Percentiles rank a stretch among this genome's conserved stretches.
phyloP scores from a whole-genome alignment of 2,888 invertebrate species.

The Steinernema scapterisci region DNA sequence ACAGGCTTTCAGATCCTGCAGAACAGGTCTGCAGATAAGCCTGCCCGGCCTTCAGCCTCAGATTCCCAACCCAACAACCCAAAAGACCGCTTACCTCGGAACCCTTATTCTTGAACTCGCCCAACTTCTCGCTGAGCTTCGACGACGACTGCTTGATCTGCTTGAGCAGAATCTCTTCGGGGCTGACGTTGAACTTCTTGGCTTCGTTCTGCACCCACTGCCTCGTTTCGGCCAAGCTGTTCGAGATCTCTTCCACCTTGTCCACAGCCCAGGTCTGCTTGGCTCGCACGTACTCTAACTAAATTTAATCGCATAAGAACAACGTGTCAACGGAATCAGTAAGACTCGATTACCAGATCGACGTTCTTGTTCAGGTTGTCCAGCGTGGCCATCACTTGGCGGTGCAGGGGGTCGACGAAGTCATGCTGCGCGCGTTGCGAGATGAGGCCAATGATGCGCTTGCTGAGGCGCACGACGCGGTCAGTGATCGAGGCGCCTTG shows the following conservation, averaged over 20 bases:
- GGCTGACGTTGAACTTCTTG: constrained; percentile 30
- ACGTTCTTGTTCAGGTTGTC: constrained; percentile 38
- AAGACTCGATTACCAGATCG: constrained; percentile 25
- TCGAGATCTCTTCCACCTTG: constrained; percentile 32
- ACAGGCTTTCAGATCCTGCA: no score
- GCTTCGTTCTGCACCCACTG: constrained; percentile 40
- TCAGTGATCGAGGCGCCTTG: constrained; percentile 37
- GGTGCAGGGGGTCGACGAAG: constrained; percentile 37
- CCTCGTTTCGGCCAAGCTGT: constrained; percentile 28
- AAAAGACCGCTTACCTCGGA: not conserved
- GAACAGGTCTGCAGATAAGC: no score
- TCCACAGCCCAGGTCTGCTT: constrained; percentile 36
- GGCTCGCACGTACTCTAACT: constrained; percentile 33
- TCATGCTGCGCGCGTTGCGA: constrained; percentile 34
- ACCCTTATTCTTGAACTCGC: constrained; percentile 31
- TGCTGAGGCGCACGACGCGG: constrained; percentile 38
- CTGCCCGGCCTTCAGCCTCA: no score
- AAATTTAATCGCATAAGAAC: not conserved
- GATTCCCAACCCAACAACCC: no score
- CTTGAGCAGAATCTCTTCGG: constrained; percentile 39
- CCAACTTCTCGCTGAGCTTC: constrained; percentile 33
- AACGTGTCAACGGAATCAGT: not conserved
- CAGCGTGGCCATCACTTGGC: constrained; percentile 35
- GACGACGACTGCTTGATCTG: constrained; percentile 35
- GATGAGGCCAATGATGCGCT: constrained; percentile 38